Evolutionary conservation across 1,140 invertebrate genomes (phyloP), one percentile per base, ranked within the genome.

Genomic region (Spodoptera litura): DNA sequence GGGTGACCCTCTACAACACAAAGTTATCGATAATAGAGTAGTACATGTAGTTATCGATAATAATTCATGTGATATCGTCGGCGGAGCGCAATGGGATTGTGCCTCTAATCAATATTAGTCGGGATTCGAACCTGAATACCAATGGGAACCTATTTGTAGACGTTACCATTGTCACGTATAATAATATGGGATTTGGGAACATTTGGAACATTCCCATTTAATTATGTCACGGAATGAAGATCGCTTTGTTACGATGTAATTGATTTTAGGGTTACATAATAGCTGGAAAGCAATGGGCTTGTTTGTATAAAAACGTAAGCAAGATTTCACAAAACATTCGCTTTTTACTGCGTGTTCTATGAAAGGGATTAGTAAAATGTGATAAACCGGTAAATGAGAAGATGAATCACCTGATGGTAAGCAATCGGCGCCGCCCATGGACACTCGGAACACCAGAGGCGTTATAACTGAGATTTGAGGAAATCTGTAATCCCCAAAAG

Each of bases 51-150:
- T 53, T 53, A 52, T 51, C 49, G 20, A 70, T 70, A 70, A 52
- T 70, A 27, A 70, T 70, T 53, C 44, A 52, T 52, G 31, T 12
- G 66, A 70, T 70, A 70, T 70, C 38, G 62, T 66, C 62, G 20
- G n/a, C 20, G 62, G 6, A 66, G 62, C 38, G 49, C 11, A 11
- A 68, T 8, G 49, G 66, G 49, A 66, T 66, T 70, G 49, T 27
- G 31, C 49, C n/a, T 6, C 49, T 70, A 70, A 70, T 70, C 66
- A 70, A 70, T 70, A 70, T 52, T 70, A 70, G 61, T 44, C n/a
- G 66, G 25, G 25, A 52, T 27, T 31, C 49, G 49, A 31, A 8
- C 20, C 12, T 70, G 66, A 70, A 70, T 70, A 53, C 25, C 49
- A 70, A 70, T 70, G 20, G 62, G 11, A 49, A 20, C 12, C 38